Evolutionary conservation across 2,888 invertebrate genomes (phyloP), one percentile per base, ranked within the genome.

Genomic region (Sinelater perroti): DNA sequence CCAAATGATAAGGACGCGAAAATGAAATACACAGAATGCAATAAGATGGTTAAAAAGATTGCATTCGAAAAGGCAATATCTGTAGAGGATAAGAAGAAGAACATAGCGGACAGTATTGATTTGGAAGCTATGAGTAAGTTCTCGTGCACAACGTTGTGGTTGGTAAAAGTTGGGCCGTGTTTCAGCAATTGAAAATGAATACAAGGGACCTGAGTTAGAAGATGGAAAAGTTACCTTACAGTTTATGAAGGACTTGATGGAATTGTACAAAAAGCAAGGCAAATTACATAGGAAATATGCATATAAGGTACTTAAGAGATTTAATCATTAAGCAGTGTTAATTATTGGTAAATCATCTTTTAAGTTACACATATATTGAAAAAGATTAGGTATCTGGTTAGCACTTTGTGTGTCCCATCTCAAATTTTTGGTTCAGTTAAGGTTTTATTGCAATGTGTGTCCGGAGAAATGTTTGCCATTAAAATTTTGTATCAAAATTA

Each of bases 31-130:
- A 87, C 84, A 44, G 97, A 98, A 81, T 99, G 99, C 79, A 91
- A 88, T 76, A 99, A 98, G 82, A 93, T 99, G 72, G 92, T 97
- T 5, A 93, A 91, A 77, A 91, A 92, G 81, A 84, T 93, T 67
- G 96, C 97, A 5, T 99, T 99, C 80, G 95, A 97, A 77, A 93
- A 93, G 76, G 99, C 99, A 7, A 99, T 99, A 72, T 88, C 97
- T 1, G 91, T 94, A 1, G 96, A 98, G 70, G 92, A 93, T 68
- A 88, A 87, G 42, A 91, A 91, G 73, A 91, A 90, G 67, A 89
- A 89, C 70, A 87, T 97, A 67, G 90, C 95, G 0, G 95, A 97
- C 73, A 86, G 87, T 64, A 91, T 94, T 69, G 90, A 97, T 79
- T 81, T 97, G 70, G 95, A 97, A 71, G 85, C 87, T 66, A 96